Evolutionary conservation across 2,888 invertebrate species (phyloP).

Genomic region (Acleris holmiana): DNA sequence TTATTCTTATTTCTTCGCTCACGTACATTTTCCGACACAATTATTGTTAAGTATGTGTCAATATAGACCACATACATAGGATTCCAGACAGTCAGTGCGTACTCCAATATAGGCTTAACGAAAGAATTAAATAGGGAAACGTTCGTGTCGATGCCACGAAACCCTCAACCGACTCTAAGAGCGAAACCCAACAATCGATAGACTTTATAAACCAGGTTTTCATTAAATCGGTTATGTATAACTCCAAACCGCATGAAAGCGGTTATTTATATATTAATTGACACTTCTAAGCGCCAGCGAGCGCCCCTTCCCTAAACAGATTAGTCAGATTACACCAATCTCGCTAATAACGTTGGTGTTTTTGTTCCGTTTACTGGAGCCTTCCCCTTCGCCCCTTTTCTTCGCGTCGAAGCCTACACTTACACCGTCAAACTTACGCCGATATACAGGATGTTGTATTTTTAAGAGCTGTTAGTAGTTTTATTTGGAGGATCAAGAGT

Average conservation of each 20-base stretch:
- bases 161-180: too few species aligned
- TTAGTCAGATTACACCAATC: slow-evolving; percentile 85
- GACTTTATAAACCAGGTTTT: slow-evolving; percentile 1
- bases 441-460: background rate
- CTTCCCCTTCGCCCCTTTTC: slow-evolving; percentile 77
- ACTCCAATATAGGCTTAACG: too few species aligned
- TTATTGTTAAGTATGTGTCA: too few species aligned
- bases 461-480: background rate
- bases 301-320: slow-evolving; percentile 78
- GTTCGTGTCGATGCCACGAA: too few species aligned
- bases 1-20: too few species aligned
- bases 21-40: too few species aligned
- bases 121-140: too few species aligned
- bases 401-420: slow-evolving; percentile 58
- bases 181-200: too few species aligned
- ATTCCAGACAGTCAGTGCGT: too few species aligned
- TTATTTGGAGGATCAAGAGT: background rate
- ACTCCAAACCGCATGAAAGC: slow-evolving; percentile 5
- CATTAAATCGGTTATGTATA: background rate
- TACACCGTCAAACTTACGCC: slow-evolving; percentile 55
- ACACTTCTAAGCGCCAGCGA: slow-evolving; percentile 62
- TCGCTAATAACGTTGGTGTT: slow-evolving; percentile 84
- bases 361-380: slow-evolving; percentile 81
- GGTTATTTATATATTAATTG: slow-evolving; percentile 64
- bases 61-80: too few species aligned